Conservation (phyloP, 1,140 invertebrate species). For the Drosophila ananassae region DNA sequence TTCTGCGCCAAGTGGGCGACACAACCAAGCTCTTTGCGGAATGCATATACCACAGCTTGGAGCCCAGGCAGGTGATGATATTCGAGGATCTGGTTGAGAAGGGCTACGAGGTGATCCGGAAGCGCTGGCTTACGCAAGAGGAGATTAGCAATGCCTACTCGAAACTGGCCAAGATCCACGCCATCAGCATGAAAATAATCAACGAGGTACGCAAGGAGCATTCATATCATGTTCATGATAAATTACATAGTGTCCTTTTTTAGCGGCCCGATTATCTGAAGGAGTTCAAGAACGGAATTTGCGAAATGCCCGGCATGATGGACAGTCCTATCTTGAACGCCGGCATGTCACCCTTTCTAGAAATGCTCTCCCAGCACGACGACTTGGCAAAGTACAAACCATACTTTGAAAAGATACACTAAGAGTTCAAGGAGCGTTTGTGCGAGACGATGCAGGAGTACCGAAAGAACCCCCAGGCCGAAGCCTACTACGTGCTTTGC, state of each 20-base stretch:
- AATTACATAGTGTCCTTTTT: background rate
- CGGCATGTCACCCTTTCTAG: slow-evolving; percentile 34
- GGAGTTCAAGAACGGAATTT: slow-evolving; percentile 29
- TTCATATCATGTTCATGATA: background rate
- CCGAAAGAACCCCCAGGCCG: slow-evolving; percentile 18
- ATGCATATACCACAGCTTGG: slow-evolving; percentile 52
- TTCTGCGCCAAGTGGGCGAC: slow-evolving; percentile 43
- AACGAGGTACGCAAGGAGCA: slow-evolving; percentile 24
- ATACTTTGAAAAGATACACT: slow-evolving; percentile 32
- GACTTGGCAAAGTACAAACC: slow-evolving; percentile 54
- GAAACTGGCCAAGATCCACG: slow-evolving; percentile 65
- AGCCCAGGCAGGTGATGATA: slow-evolving; percentile 48
- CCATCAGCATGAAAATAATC: slow-evolving; percentile 47
- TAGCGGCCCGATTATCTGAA: slow-evolving; percentile 43
- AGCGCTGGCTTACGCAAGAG: slow-evolving; percentile 25
- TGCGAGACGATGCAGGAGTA: slow-evolving; percentile 33
- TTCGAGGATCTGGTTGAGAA: slow-evolving; percentile 60
- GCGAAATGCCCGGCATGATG: slow-evolving; percentile 13
- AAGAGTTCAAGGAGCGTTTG: slow-evolving; percentile 7
- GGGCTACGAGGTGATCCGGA: slow-evolving; percentile 53
- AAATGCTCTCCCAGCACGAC: slow-evolving; percentile 31
- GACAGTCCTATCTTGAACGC: slow-evolving; percentile 30
- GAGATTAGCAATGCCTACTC: slow-evolving; percentile 42
- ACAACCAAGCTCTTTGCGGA: slow-evolving; percentile 25
- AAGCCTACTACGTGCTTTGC: slow-evolving; percentile 49